Conservation (phyloP, 2,888 invertebrate species). For the Agrotis segetum region DNA sequence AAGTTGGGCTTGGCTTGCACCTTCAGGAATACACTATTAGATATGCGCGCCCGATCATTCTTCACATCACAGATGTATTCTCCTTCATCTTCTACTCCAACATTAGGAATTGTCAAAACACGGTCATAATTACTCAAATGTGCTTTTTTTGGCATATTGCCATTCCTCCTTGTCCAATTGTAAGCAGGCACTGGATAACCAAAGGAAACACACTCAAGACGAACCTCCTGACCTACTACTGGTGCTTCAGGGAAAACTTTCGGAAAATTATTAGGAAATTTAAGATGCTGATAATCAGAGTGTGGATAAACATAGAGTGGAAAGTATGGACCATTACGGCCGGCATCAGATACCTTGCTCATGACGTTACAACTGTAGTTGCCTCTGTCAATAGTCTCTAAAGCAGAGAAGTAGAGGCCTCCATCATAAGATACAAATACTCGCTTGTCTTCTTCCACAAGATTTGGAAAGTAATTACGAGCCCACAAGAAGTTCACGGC, state of each 20-base stretch:
- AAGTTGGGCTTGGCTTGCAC: conserved; percentile 98
- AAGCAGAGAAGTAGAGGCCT: conserved; percentile 97
- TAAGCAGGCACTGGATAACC: conserved; percentile 98
- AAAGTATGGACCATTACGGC: conserved; percentile 97
- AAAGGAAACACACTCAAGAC: conserved; percentile 98
- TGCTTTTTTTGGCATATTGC: conserved; percentile 94
- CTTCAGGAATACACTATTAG: conserved; percentile 94
- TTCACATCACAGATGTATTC: conserved; percentile 97
- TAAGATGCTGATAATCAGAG: conserved; percentile 97
- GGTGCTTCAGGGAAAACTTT: conserved; percentile 98
- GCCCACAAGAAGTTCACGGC: conserved; percentile 98
- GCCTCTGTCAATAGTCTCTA: conserved; percentile 97
- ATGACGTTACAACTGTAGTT: conserved; percentile 98
- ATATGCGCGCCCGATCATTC: conserved; percentile 94
- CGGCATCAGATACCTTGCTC: conserved; percentile 96
- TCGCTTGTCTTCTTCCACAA: conserved; percentile 97
- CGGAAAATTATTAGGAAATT: conserved; percentile 98
- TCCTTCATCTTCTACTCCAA: conserved; percentile 98
- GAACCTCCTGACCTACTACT: conserved; percentile 96
- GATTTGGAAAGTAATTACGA: conserved; percentile 96
- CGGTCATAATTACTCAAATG: conserved; percentile 95
- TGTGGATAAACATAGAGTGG: conserved; percentile 95
- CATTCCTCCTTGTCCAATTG: conserved; percentile 96
- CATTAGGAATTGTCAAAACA: conserved; percentile 96
- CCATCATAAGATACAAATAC: conserved; percentile 98